phyloP scores from a whole-genome alignment of 1,140 invertebrate genomes.

The Carposina sasakii region DNA sequence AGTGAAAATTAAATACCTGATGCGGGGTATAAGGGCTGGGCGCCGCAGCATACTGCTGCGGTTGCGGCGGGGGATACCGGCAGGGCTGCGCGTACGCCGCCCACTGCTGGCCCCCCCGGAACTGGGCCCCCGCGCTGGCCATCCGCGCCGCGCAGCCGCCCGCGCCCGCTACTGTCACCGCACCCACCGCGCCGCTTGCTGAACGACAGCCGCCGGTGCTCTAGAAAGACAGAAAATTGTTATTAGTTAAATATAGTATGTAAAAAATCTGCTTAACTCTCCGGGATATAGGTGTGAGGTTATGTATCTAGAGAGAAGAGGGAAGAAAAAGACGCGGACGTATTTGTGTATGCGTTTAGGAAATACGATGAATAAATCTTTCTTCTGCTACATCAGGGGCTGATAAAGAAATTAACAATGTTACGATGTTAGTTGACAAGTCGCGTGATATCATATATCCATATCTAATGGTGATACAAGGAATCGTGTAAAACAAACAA shows the following conservation, averaged over 20 bases:
- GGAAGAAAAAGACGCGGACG: too few species aligned
- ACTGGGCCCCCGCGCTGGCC: conserved; percentile 66
- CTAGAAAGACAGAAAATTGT: conserved; percentile 28
- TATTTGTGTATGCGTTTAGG: too few species aligned
- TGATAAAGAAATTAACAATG: too few species aligned
- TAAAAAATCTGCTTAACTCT: not conserved
- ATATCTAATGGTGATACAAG: too few species aligned
- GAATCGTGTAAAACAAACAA: too few species aligned
- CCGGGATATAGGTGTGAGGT: too few species aligned
- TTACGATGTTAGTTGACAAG: too few species aligned
- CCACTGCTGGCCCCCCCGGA: conserved; percentile 61
- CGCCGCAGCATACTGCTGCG: conserved; percentile 54
- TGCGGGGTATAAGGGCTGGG: conserved; percentile 59
- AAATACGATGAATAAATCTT: too few species aligned
- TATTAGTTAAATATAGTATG: not conserved
- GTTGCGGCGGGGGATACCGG: conserved; percentile 66
- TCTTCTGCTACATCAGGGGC: too few species aligned
- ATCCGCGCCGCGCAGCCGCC: conserved; percentile 61
- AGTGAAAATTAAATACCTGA: conserved; percentile 34
- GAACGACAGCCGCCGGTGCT: conserved; percentile 60
- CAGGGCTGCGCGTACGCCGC: conserved; percentile 62
- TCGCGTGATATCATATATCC: too few species aligned
- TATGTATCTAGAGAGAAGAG: too few species aligned
- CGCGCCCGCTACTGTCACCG: conserved; percentile 53
- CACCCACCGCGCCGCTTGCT: conserved; percentile 41